Evolutionary conservation across 2,888 invertebrate genomes (phyloP), one percentile per base, ranked within the genome.

Genomic region (Zonitis immaculata): DNA sequence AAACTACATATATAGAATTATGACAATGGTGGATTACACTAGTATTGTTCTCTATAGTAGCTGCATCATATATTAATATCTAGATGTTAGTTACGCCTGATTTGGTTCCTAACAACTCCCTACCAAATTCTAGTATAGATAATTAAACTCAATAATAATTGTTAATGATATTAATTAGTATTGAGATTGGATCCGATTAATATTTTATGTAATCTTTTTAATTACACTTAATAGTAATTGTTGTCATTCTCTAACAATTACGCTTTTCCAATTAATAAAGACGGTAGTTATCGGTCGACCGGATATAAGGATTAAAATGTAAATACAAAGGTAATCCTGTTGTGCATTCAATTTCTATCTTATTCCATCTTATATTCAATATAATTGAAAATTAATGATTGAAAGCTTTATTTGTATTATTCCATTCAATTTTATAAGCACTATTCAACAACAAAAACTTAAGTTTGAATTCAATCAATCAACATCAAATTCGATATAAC

Each of bases 401-500:
- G 39, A 20, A 6, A 16, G 11, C n/a, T 18, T 16, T 39, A 16
- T 39, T 18, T n/a, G n/a, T n/a, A n/a, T 39, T 39, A 35, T 30
- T 20, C 20, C 6, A 39, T 39, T 39, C 39, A 20, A 11, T 39
- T 16, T 39, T 20, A 20, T 35, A 16, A 26, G 6, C 26, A 6
- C 7, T 26, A 26, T 26, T 26, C 7, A 53, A 49, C 35, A 56
- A 42, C 52, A 50, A 57, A 57, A 43, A 54, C 49, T 51, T 49
- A 57, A 53, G 49, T 57, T 48, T 51, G 43, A 25, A 60, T 62
- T 59, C 62, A 60, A 65, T 65, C 65, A 64, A 64, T 65, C 64
- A 65, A 53, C 55, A 57, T 58, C 57, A 56, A 53, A 58, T 57
- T 65, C 57, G 56, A 56, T 59, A 61, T 61, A 64, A 64, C n/a